These are phyloP conservation scores for Pristionchus exspectatus DNA, from an alignment of 2,888 invertebrate species.

Conservation along the genomic window DNA sequence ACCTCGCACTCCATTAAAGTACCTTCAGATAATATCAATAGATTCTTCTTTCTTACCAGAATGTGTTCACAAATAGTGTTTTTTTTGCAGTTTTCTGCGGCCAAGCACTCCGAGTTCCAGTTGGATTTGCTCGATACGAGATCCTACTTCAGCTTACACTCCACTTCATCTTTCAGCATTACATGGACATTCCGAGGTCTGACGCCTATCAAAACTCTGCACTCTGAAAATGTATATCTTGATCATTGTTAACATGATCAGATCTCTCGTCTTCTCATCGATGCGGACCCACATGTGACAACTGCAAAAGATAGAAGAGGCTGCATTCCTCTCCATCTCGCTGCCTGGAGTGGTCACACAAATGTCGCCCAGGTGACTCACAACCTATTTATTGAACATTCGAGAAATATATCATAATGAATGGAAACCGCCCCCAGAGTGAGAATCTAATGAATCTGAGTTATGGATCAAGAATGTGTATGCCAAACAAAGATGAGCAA, in stretches of 20 bases:
- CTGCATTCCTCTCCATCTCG: conserved; percentile 75
- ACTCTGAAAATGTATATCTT: not conserved
- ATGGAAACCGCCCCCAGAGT: too few species aligned
- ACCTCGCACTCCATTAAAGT: conserved; percentile 71
- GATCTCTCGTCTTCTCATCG: conserved; percentile 62
- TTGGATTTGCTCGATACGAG: conserved; percentile 67
- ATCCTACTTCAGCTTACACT: conserved; percentile 79
- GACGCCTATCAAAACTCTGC: not conserved
- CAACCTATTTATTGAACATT: not conserved
- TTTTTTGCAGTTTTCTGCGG: conserved; percentile 64
- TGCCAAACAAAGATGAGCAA: too few species aligned
- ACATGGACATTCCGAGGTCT: conserved; percentile 85
- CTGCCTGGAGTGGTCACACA: conserved; percentile 74
- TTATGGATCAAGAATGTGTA: too few species aligned
- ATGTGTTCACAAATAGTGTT: not conserved
- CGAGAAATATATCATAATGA: not conserved
- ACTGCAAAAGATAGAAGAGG: conserved; percentile 66
- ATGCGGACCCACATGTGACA: conserved; percentile 67
- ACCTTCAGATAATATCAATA: not conserved
- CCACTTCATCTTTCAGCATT: conserved; percentile 87
- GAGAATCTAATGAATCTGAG: too few species aligned
- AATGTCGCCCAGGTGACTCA: conserved; percentile 66
- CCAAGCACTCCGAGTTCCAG: conserved; percentile 62
- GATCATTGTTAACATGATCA: not conserved
- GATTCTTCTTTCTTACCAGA: not conserved